phyloP scores from a whole-genome alignment of 2,113 vertebrate species.

The Lontra canadensis region DNA sequence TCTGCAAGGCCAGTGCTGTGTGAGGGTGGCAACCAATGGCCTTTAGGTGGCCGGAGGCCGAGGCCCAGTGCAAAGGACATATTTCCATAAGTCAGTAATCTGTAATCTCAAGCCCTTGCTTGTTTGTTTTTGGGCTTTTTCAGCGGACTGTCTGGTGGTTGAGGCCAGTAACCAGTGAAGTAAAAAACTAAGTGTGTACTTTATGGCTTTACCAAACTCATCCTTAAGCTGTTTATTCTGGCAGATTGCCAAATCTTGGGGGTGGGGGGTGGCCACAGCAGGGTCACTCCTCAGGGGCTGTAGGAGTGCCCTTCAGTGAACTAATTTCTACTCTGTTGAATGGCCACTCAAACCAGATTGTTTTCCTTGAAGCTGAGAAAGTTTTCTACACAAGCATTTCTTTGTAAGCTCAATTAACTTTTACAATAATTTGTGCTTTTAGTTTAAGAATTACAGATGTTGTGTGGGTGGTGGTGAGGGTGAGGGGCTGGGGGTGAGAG shows the following conservation, averaged over 20 bases:
- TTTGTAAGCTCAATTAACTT: conserved; percentile 64
- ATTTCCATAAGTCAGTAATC: neutral
- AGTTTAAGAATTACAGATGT: conserved; percentile 67
- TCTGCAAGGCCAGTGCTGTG: neutral
- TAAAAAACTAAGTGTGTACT: conserved; percentile 10
- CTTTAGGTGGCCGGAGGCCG: neutral
- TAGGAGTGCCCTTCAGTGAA: neutral
- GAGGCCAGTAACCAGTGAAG: conserved; percentile 53
- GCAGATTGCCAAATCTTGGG: conserved; percentile 1
- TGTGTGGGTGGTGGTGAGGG: conserved; percentile 54
- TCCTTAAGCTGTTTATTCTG: conserved; percentile 72
- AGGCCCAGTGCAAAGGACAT: neutral
- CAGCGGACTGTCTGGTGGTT: neutral
- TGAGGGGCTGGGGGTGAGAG: neutral
- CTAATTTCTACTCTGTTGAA: conserved; percentile 27
- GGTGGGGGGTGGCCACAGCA: conserved; percentile 6
- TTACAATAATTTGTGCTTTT: conserved; percentile 56
- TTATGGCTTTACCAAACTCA: conserved; percentile 11
- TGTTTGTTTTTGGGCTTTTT: neutral
- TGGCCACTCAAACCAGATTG: conserved; percentile 58
- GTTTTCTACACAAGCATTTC: conserved; percentile 65
- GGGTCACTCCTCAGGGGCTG: neutral
- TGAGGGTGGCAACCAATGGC: neutral
- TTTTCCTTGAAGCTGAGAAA: conserved; percentile 30
- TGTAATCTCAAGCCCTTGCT: neutral